These are phyloP conservation scores for Hippoglossus hippoglossus DNA, from an alignment of 2,797 vertebrate species.

Conservation along the genomic window DNA sequence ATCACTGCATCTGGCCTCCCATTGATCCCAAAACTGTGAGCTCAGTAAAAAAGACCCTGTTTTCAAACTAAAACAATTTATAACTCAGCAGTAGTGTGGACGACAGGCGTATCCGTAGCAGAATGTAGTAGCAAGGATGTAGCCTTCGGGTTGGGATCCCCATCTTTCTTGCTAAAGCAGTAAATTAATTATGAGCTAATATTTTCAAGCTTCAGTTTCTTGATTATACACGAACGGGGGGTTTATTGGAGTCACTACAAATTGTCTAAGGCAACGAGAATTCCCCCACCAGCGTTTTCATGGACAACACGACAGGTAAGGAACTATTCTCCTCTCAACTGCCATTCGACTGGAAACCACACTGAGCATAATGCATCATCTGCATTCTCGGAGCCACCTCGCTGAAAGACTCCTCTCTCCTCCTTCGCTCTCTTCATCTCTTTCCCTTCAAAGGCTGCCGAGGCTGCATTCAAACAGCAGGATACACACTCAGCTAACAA, in stretches of 20 bases:
- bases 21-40: slow-evolving; percentile 20
- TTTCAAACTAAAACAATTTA: background rate
- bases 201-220: slow-evolving; percentile 16
- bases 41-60: background rate
- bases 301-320: slow-evolving; percentile 34
- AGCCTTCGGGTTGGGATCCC: background rate
- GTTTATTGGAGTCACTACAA: slow-evolving; percentile 9
- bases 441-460: slow-evolving; percentile 79
- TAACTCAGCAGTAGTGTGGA: too few species aligned
- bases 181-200: slow-evolving; percentile 20
- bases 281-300: slow-evolving; percentile 43
- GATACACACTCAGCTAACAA: slow-evolving; percentile 80
- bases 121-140: too few species aligned
- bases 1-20: slow-evolving; percentile 1
- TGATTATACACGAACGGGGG: background rate
- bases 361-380: slow-evolving; percentile 75
- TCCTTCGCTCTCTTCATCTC: slow-evolving; percentile 70
- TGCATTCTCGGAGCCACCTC: slow-evolving; percentile 74
- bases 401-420: slow-evolving; percentile 67
- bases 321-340: slow-evolving; percentile 62
- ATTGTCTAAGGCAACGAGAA: slow-evolving; percentile 15
- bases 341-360: slow-evolving; percentile 65
- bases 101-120: too few species aligned
- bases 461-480: slow-evolving; percentile 81
- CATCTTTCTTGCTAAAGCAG: slow-evolving; percentile 19